These are phyloP conservation scores for Mus musculus DNA, from an alignment of 2,113 vertebrate genomes.

Conservation along the genomic window GRCm39 chr4:66033501-66034000, in stretches of 20 bases:
- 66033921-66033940: neutral
- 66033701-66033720: neutral
- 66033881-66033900: neutral
- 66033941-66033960: neutral
- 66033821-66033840: neutral
- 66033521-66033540: neutral
- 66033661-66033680: conserved; percentile 4
- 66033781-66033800: neutral
- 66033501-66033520: neutral
- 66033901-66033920: neutral
- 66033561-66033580: neutral
- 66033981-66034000: neutral
- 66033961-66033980: neutral
- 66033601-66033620: conserved; percentile 5
- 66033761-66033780: neutral
- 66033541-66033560: neutral
- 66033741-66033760: neutral
- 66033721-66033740: neutral
- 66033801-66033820: neutral
- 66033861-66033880: neutral
- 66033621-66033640: conserved; percentile 29
- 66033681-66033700: neutral
- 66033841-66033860: neutral
- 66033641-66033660: conserved; percentile 8
- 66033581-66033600: conserved; percentile 16